Evolutionary conservation across 2,888 invertebrate genomes (phyloP), one percentile per base, ranked within the genome.

Genomic region (Dione juno): DNA sequence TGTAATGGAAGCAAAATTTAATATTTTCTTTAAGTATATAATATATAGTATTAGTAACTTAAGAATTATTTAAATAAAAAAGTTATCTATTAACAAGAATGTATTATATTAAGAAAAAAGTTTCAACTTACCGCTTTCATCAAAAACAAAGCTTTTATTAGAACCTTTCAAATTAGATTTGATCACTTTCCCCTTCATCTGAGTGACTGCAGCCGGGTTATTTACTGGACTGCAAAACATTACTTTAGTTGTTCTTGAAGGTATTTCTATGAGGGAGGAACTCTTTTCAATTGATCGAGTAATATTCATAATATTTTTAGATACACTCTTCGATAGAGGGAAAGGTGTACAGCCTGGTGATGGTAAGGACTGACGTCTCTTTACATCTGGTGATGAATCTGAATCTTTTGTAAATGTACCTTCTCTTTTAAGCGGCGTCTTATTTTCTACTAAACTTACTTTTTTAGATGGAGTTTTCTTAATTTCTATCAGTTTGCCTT

Each of bases 91-190:
- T 28, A 28, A 28, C 28, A 28, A 16, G 0, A 48, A 16, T 9
- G 1, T 16, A 5, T 28, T 28, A 28, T 2, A 16, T 16, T 2
- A 48, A 16, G 16, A 16, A 57, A 5, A 10, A 40, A 54, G 37
- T 19, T 2, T 19, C 6, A 35, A 82, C 50, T 69, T 40, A 92
- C 93, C 82, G 75, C 74, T 85, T 1, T 90, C 88, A 69, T 91
- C 87, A 81, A 89, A 88, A 13, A 92, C 77, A 40, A 93, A 93
- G 77, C 92, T 93, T 78, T 93, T 93, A 59, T 88, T 91, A 1
- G 93, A 93, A 2, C 93, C 93, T 71, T 93, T 93, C 73, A 93
- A 78, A 66, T 87, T 93, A 1, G 93, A 93, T 74, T 93, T 93
- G 68, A 93, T 91, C 16, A 93, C 79, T 73, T 88, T 91, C 53